Conservation (phyloP, 2,113 vertebrate species). For the Myrmecophaga tridactyla region DNA sequence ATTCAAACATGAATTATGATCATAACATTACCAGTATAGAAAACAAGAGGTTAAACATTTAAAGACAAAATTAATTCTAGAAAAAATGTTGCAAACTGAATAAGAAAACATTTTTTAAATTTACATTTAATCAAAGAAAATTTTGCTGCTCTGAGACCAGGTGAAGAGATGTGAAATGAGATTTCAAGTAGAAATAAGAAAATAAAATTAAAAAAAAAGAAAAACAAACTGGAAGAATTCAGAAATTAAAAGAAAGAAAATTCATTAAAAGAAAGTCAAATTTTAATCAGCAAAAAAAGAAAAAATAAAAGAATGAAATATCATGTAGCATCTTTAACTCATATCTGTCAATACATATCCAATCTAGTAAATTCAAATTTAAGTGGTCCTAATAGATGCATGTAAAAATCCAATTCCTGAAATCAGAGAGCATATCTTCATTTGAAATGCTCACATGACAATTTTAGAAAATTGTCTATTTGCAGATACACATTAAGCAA, state of each 20-base stretch:
- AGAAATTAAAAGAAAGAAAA: neutral
- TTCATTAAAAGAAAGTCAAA: neutral
- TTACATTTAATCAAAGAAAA: constrained; percentile 10
- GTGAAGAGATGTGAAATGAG: neutral
- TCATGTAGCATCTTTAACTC: neutral
- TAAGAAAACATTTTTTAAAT: neutral
- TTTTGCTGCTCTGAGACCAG: neutral
- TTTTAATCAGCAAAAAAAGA: neutral
- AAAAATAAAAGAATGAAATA: constrained; percentile 10
- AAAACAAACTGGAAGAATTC: neutral
- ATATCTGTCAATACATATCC: neutral
- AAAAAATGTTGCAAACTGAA: neutral
- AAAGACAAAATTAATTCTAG: neutral
- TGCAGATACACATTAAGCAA: neutral
- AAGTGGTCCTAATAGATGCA: neutral
- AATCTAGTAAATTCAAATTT: constrained; percentile 39
- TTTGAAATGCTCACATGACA: neutral
- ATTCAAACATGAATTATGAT: neutral
- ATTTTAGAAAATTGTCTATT: constrained; percentile 15
- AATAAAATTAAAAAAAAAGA: neutral
- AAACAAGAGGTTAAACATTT: constrained; percentile 1
- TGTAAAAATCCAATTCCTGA: neutral
- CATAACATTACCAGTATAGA: neutral
- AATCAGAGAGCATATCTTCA: neutral
- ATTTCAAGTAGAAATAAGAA: constrained; percentile 4